Conservation (phyloP, 2,888 invertebrate genomes). For the Strigamia transsilvanica region DNA sequence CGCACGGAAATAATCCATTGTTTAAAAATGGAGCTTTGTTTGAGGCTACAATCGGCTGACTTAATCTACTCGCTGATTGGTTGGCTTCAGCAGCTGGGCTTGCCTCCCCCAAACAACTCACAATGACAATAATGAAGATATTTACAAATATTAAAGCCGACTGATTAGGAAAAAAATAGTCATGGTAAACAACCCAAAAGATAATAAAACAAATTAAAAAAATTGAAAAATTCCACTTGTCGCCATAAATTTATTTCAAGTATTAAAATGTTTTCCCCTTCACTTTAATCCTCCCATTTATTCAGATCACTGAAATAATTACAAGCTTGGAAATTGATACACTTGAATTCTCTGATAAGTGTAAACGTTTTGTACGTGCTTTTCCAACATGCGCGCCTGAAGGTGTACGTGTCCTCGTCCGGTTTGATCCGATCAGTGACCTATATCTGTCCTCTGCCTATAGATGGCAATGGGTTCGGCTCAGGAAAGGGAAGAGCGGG, state of each 20-base stretch:
- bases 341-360: too few relatives aligned
- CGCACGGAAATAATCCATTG: too few relatives aligned
- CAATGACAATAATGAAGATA: background rate
- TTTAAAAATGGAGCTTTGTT: background rate
- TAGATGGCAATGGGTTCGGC: constrained; percentile 10
- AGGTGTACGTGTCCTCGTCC: constrained; percentile 1
- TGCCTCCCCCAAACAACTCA: background rate
- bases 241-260: too few relatives aligned
- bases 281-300: too few relatives aligned
- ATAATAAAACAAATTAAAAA: too few relatives aligned
- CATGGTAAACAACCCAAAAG: too few relatives aligned
- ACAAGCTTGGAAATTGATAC: background rate
- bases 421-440: constrained; percentile 2
- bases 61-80: background rate
- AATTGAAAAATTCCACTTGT: too few relatives aligned
- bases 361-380: background rate
- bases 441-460: background rate
- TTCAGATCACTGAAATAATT: background rate
- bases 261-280: too few relatives aligned
- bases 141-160: background rate
- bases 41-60: constrained; percentile 10
- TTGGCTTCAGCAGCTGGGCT: background rate
- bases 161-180: too few relatives aligned
- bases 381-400: background rate
- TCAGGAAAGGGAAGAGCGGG: background rate